Evolutionary conservation across 2,113 vertebrate genomes (phyloP).

Genomic region (Plecturocebus donacophilus): DNA sequence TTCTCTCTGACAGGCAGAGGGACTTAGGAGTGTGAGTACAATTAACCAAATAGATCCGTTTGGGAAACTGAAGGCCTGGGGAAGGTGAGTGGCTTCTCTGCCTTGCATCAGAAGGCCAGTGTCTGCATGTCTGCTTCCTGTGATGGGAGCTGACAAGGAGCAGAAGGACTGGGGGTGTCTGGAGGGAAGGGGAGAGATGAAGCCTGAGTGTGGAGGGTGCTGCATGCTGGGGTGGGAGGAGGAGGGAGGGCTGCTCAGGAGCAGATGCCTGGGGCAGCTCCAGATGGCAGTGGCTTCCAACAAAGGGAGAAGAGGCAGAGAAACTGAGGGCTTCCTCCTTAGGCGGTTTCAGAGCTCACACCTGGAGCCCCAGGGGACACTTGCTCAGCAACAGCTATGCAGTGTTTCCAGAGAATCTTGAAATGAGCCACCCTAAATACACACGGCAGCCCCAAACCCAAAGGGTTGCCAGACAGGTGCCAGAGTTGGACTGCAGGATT

Average conservation of each 20-base stretch:
- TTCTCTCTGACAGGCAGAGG: not conserved
- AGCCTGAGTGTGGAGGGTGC: not conserved
- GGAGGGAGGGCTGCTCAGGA: not conserved
- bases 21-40: not conserved
- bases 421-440: not conserved
- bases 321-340: not conserved
- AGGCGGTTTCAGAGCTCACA: not conserved
- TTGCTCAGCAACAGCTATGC: not conserved
- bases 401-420: not conserved
- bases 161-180: too few relatives aligned
- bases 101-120: not conserved
- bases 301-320: constrained; percentile 20
- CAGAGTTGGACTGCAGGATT: too few relatives aligned
- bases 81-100: not conserved
- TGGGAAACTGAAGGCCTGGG: constrained; percentile 36
- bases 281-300: constrained; percentile 60
- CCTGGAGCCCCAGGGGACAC: not conserved
- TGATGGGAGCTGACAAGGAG: not conserved
- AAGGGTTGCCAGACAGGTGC: not conserved
- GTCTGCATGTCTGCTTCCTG: not conserved
- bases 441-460: not conserved
- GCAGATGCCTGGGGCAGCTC: constrained; percentile 38
- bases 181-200: too few relatives aligned
- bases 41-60: constrained; percentile 49
- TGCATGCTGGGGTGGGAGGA: not conserved